These are phyloP conservation scores for Tinea pellionella DNA, from an alignment of 2,888 invertebrate species.

Conservation along the genomic window DNA sequence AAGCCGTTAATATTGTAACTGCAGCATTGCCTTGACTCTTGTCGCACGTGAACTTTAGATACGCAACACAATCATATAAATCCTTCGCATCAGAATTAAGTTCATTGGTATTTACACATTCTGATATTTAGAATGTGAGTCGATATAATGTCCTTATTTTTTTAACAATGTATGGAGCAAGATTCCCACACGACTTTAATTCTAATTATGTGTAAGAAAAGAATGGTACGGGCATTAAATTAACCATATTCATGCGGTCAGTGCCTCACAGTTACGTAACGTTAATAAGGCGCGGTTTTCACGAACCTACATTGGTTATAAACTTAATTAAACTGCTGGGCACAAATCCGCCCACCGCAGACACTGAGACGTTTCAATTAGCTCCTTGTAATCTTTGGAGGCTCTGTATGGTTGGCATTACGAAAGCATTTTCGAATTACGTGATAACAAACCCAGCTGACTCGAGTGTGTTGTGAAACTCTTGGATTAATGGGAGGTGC, in stretches of 20 bases:
- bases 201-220: not conserved
- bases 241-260: not conserved
- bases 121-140: not conserved
- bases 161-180: not conserved
- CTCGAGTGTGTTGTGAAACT: not conserved
- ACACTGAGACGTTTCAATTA: conserved; percentile 42
- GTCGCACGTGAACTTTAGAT: conserved; percentile 10
- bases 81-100: not conserved
- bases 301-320: conserved; percentile 32
- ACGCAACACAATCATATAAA: not conserved
- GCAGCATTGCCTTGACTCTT: not conserved
- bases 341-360: conserved; percentile 32
- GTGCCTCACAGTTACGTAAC: conserved; percentile 29
- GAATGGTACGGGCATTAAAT: not conserved
- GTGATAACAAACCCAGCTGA: not conserved
- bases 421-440: not conserved
- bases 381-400: conserved; percentile 17
- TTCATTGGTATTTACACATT: not conserved
- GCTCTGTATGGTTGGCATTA: not conserved
- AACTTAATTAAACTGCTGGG: conserved; percentile 41
- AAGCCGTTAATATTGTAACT: conserved; percentile 1
- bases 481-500: conserved; percentile 3
- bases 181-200: not conserved
- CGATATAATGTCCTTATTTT: not conserved
- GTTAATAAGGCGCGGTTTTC: conserved; percentile 26